Conservation (phyloP, 2,888 invertebrate species). For the Chrysotoxum bicinctum region DNA sequence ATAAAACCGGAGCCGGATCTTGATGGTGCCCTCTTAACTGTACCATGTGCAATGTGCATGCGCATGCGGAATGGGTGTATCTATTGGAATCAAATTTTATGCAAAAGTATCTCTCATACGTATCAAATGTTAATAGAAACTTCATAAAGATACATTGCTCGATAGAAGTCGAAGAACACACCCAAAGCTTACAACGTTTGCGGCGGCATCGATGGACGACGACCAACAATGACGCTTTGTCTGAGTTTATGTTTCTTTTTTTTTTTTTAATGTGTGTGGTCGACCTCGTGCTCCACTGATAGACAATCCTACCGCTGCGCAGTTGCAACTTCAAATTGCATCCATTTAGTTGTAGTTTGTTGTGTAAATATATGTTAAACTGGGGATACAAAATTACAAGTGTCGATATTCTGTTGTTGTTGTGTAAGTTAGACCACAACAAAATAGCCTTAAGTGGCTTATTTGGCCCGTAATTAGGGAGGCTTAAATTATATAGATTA, state of each 20-base stretch:
- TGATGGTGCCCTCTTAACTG: slow-evolving; percentile 38
- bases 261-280: slow-evolving; percentile 34
- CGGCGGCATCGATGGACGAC: slow-evolving; percentile 3
- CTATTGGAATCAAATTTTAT: slow-evolving; percentile 68
- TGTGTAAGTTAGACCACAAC: not conserved
- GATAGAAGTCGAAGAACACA: slow-evolving; percentile 26
- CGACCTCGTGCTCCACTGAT: slow-evolving; percentile 32
- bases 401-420: slow-evolving; percentile 48
- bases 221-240: slow-evolving; percentile 31
- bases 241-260: not conserved
- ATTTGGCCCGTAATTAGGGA: slow-evolving; percentile 51
- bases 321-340: slow-evolving; percentile 38
- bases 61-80: slow-evolving; percentile 54
- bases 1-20: slow-evolving; percentile 65
- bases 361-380: slow-evolving; percentile 22
- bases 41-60: slow-evolving; percentile 37
- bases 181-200: slow-evolving; percentile 20
- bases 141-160: slow-evolving; percentile 17
- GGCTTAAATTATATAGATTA: slow-evolving; percentile 57
- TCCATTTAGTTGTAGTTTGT: slow-evolving; percentile 39
- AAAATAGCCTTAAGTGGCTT: slow-evolving; percentile 54
- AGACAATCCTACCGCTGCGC: slow-evolving; percentile 7
- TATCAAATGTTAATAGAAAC: slow-evolving; percentile 49
- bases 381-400: slow-evolving; percentile 19
- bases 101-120: slow-evolving; percentile 46